Evolutionary conservation across 2,888 invertebrate species (phyloP), one percentile per base, ranked within the genome.

Genomic region (Machimus rusticus): DNA sequence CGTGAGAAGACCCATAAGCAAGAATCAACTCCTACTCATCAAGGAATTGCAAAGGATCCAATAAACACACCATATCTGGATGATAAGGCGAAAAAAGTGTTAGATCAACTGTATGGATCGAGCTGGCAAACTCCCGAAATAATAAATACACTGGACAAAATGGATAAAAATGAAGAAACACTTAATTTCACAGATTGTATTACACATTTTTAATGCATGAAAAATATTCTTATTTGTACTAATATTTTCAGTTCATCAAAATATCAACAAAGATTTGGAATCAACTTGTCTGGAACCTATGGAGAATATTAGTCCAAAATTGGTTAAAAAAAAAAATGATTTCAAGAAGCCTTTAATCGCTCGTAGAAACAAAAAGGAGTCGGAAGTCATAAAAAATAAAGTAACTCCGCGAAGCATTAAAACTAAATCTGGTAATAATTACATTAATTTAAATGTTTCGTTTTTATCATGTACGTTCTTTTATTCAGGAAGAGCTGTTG

Each of bases 61-160:
- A 12, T 28, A 4, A 28, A 66, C 28, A 23, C 8, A 5, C 23
- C 39, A 14, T 14, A 91, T 74, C 91, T 92, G 43, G 88, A 92
- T 46, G 89, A 90, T 0, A 89, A 90, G 3, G 91, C 92, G 0
- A 90, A 92, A 87, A 89, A 90, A 77, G 84, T 92, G 8, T 88
- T 93, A 4, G 91, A 90, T 78, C 89, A 92, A 88, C 78, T 92
- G 0, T 93, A 93, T 86, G 93, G 93, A 2, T 90, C 91, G 66
- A 86, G 90, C 2, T 93, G 93, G 93, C 91, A 92, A 89, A 93
- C 93, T 0, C 93, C 93, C 0, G 91, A 92, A 74, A 90, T 92
- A 0, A 90, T 93, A 37, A 90, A 90, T 43, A 91, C 91, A 0
- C 89, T 92, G 0, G 92, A 91, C 74, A 91, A 90, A 5, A 89